These are phyloP conservation scores for Hippoglossus hippoglossus DNA, from an alignment of 2,797 vertebrate genomes.

Conservation along the genomic window DNA sequence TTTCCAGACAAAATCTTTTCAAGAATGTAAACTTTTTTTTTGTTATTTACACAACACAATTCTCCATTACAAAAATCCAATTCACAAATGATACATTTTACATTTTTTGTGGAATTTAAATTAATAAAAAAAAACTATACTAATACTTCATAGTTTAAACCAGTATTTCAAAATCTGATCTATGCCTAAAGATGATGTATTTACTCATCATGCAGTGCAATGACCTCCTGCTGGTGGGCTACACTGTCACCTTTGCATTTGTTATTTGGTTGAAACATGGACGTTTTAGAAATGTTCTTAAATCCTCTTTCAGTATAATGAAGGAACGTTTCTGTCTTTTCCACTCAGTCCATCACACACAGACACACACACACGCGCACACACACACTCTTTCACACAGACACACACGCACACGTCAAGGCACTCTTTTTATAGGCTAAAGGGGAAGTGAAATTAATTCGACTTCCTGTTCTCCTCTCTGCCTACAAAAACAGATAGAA, in stretches of 20 bases:
- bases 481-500: constrained; percentile 4
- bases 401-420: background rate
- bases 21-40: background rate
- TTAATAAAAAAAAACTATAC: no score
- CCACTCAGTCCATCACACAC: constrained; percentile 11
- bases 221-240: no score
- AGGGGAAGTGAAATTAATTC: constrained; percentile 21
- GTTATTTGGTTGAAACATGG: no score
- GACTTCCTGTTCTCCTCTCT: constrained; percentile 23
- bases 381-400: background rate
- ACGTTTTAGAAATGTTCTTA: background rate
- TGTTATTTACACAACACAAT: no score
- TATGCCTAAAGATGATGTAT: no score
- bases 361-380: background rate
- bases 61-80: no score
- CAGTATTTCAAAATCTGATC: no score
- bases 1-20: background rate
- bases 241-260: no score
- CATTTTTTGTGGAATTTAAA: no score
- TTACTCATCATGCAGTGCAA: no score
- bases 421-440: background rate
- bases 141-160: no score
- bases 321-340: constrained; percentile 1
- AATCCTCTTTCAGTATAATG: constrained; percentile 8
- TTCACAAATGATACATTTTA: no score